Evolutionary conservation across 2,797 vertebrate species (phyloP).

Genomic region (Gobionotothen gibberifrons): DNA sequence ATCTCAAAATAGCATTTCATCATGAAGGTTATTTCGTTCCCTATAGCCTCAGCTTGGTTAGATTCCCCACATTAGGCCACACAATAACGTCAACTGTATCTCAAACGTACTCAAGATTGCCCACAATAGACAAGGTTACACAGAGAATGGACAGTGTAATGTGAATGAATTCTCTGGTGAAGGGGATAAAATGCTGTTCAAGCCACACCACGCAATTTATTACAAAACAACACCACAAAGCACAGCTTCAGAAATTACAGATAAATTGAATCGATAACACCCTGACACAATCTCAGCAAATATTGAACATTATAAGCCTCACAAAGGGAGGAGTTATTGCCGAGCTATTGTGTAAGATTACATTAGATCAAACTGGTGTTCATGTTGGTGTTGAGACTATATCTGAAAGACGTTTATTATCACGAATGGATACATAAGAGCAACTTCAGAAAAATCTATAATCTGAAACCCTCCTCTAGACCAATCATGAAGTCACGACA

Average conservation of each 20-base stretch:
- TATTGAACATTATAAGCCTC: slow-evolving; percentile 36
- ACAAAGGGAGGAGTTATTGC: slow-evolving; percentile 16
- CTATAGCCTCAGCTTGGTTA: slow-evolving; percentile 12
- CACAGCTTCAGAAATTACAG: slow-evolving; percentile 19
- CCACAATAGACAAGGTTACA: background rate
- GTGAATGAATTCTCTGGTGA: background rate
- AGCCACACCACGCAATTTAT: slow-evolving; percentile 16
- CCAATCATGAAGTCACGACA: background rate
- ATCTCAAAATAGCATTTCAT: slow-evolving; percentile 16
- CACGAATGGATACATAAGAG: background rate
- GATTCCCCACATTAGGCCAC: slow-evolving; percentile 5
- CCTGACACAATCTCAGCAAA: slow-evolving; percentile 31
- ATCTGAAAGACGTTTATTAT: slow-evolving; percentile 2
- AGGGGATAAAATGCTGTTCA: background rate
- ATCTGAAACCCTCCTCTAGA: background rate
- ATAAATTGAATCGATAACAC: slow-evolving; percentile 30
- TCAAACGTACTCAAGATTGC: background rate
- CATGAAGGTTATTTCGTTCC: slow-evolving; percentile 24
- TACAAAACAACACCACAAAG: slow-evolving; percentile 21
- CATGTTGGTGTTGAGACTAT: slow-evolving; percentile 1
- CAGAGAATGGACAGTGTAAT: background rate
- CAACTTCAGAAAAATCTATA: background rate
- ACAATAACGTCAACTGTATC: slow-evolving; percentile 18
- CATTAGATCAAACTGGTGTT: slow-evolving; percentile 7
- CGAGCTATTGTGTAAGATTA: slow-evolving; percentile 20